phyloP scores from a whole-genome alignment of 2,113 vertebrate genomes.

The Ameiurus melas region DNA sequence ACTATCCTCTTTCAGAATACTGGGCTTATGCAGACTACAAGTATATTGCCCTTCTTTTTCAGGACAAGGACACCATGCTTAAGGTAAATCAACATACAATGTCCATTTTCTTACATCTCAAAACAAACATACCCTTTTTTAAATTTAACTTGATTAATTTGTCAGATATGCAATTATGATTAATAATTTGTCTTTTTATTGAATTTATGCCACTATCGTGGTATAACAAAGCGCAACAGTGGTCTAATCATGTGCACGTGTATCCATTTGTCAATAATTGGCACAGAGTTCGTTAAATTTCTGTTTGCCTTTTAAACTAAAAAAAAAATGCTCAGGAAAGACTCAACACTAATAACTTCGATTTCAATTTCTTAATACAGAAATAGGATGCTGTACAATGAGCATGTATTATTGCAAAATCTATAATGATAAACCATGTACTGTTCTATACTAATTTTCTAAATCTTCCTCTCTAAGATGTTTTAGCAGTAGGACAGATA shows the following conservation, averaged over 20 bases:
- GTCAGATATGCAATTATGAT: background rate
- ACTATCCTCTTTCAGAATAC: conserved; percentile 75
- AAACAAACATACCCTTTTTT: background rate
- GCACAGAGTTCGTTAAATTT: background rate
- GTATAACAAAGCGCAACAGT: background rate
- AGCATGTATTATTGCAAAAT: background rate
- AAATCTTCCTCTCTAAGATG: background rate
- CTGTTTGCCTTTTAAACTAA: background rate
- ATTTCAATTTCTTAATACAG: background rate
- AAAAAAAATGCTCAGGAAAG: too few species aligned
- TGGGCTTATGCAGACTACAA: conserved; percentile 99
- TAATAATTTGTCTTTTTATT: background rate
- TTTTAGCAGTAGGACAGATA: background rate
- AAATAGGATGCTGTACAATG: background rate
- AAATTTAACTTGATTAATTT: too few species aligned
- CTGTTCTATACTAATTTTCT: background rate
- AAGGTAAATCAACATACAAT: conserved; percentile 74
- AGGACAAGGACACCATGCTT: conserved; percentile 81
- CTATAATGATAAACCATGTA: background rate
- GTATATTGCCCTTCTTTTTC: conserved; percentile 84
- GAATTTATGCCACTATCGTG: background rate
- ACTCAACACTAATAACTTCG: background rate
- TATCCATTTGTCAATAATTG: background rate
- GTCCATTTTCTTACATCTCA: background rate
- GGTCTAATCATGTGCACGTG: background rate